A percentile compares a stretch with the other conserved stretches of the same genome.
phyloP scores from a whole-genome alignment of 2,888 invertebrate genomes.

The Volucella zonaria region DNA sequence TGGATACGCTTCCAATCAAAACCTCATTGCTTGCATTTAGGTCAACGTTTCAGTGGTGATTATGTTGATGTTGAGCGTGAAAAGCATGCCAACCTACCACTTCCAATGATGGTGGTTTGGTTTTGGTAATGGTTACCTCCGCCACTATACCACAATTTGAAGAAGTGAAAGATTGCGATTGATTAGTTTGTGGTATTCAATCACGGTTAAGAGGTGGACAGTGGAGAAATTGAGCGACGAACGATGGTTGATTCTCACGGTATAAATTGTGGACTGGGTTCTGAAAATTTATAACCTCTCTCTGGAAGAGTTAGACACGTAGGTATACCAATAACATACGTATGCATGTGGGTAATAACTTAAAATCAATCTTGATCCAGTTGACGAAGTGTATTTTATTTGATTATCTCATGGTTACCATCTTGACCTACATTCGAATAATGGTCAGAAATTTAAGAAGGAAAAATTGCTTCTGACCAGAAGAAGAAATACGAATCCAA shows the following conservation, averaged over 20 bases:
- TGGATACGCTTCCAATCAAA: neutral
- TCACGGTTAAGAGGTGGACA: slow-evolving; percentile 18
- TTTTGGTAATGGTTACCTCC: no score
- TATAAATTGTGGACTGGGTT: neutral
- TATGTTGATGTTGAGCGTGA: neutral
- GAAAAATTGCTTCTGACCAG: neutral
- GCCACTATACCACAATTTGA: neutral
- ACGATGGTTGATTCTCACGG: slow-evolving; percentile 24
- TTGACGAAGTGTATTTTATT: neutral
- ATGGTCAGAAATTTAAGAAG: neutral
- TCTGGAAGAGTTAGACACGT: neutral
- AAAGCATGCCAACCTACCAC: neutral
- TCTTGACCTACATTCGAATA: slow-evolving; percentile 8
- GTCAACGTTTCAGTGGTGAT: slow-evolving; percentile 25
- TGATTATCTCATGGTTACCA: slow-evolving; percentile 15
- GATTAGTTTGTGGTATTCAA: slow-evolving; percentile 21
- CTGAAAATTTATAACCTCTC: slow-evolving; percentile 8
- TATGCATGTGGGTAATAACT: slow-evolving; percentile 8
- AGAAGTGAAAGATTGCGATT: slow-evolving; percentile 15
- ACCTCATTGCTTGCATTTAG: slow-evolving; percentile 26
- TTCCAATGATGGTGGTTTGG: no score
- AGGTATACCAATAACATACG: neutral
- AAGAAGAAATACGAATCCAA: no score
- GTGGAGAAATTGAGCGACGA: neutral
- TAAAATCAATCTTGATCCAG: no score